Base-by-base conservation (phyloP, 2,113 vertebrate species). In the Sciurus niger region DNA sequence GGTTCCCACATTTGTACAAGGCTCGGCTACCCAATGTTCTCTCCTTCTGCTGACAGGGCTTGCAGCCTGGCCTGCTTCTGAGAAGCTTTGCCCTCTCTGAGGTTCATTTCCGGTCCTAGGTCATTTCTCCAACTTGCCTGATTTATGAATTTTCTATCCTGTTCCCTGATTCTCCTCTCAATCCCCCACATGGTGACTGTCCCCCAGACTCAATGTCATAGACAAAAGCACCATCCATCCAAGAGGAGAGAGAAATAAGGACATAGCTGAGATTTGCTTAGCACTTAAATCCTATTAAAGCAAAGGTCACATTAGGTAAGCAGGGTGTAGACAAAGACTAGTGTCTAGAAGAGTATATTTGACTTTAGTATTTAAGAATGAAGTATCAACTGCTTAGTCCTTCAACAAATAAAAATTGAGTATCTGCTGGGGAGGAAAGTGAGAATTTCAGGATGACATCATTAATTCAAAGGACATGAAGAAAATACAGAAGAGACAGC, bases 201-300 rank as follows among this genome's bases (percentile, higher is more conserved):
- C 30, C 10, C 43, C 43, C 12, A 78, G 85, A 53, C 7, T 40
- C 84, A 68, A 10, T 58, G n/a, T 73, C 83, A 89, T 17, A 4
- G 12, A 70, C 53, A 86, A 80, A 89, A 94, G 67, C 30, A 78
- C 25, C 32, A 82, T 89, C 53, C 77, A 60, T 51, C 51, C 93
- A 37, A 67, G 28, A 73, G 78, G 37, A 94, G 12, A 46, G 37
- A 94, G 12, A 46, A 48, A 18, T 87, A 48, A 91, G 30, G 48
- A 34, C 13, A 14, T 24, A 25, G 48, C 65, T 84, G 40, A 92
- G 48, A 84, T 37, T 40, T 4, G 0, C 40, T 92, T 28, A 37
- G n/a, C 32, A 77, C 48, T 70, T 88, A 53, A 90, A 85, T 94
- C 63, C 63, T 55, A 83, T 68, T 82, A 67, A 77, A 86, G 43